A percentile compares a stretch with the other conserved stretches of the same genome.
phyloP scores from a whole-genome alignment of 2,113 vertebrate genomes.

The Edolisoma coerulescens region DNA sequence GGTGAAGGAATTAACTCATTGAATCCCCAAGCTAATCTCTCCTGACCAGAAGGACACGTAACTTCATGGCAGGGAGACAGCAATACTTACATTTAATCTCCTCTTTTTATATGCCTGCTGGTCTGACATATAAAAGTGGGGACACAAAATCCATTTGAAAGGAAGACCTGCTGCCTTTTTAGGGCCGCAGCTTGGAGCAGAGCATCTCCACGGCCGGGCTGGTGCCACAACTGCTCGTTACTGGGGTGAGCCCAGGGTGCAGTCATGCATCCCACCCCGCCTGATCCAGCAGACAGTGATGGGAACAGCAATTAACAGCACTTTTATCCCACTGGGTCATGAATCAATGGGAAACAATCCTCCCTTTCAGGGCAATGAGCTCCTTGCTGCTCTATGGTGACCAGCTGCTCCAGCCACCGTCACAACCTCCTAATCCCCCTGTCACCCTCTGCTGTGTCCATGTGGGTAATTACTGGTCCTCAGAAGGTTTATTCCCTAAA shows the following conservation, averaged over 20 bases:
- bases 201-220: not conserved
- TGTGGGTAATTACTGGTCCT: not conserved
- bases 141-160: not conserved
- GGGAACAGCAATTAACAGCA: not conserved
- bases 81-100: not conserved
- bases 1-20: constrained; percentile 40
- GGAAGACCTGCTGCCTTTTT: not conserved
- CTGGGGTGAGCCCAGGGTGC: not conserved
- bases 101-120: not conserved
- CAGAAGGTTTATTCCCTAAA: not conserved
- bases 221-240: not conserved
- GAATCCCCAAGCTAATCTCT: constrained; percentile 21
- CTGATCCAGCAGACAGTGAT: not conserved
- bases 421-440: not conserved
- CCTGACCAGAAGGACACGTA: not conserved
- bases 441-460: not conserved
- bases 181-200: not conserved
- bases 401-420: not conserved
- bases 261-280: not conserved
- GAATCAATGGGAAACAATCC: not conserved
- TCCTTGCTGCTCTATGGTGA: not conserved
- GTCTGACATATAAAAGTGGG: not conserved
- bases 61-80: not conserved
- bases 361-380: constrained; percentile 6
- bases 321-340: not conserved